These are phyloP conservation scores for Scaptodrosophila lebanonensis DNA, from an alignment of 1,140 invertebrate genomes.

Conservation along the genomic window DNA sequence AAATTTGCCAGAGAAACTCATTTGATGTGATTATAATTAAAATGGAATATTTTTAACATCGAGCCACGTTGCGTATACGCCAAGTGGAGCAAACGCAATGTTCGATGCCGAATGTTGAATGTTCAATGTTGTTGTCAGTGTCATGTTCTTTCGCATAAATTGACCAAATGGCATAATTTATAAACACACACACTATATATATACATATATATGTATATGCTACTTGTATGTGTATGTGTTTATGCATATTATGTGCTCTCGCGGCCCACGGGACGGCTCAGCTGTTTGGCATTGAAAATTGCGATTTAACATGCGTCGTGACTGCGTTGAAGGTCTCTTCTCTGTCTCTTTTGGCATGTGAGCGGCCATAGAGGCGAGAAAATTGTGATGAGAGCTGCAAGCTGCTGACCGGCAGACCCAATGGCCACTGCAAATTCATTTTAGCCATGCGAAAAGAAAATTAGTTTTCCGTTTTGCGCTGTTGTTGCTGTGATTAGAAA, in stretches of 20 bases:
- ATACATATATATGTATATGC: slow-evolving; percentile 5
- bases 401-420: no score
- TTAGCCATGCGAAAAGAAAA: no score
- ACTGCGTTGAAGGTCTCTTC: no score
- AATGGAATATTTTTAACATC: no score
- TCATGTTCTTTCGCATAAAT: slow-evolving; percentile 12
- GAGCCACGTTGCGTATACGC: slow-evolving; percentile 10
- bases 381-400: no score
- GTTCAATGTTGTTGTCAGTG: slow-evolving; percentile 49
- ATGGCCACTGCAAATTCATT: no score
- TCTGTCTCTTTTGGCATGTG: no score
- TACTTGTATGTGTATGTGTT: slow-evolving; percentile 3
- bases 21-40: slow-evolving; percentile 20
- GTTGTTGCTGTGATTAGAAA: slow-evolving; percentile 7
- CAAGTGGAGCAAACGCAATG: no score
- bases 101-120: no score
- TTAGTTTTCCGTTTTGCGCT: no score
- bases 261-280: not conserved
- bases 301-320: no score
- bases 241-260: not conserved
- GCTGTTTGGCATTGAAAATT: not conserved
- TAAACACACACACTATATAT: slow-evolving; percentile 7
- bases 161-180: slow-evolving; percentile 17
- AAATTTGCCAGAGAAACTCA: slow-evolving; percentile 16
- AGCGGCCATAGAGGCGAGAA: no score